phyloP scores from a whole-genome alignment of 2,113 vertebrate genomes.

The Cephalopterus ornatus region DNA sequence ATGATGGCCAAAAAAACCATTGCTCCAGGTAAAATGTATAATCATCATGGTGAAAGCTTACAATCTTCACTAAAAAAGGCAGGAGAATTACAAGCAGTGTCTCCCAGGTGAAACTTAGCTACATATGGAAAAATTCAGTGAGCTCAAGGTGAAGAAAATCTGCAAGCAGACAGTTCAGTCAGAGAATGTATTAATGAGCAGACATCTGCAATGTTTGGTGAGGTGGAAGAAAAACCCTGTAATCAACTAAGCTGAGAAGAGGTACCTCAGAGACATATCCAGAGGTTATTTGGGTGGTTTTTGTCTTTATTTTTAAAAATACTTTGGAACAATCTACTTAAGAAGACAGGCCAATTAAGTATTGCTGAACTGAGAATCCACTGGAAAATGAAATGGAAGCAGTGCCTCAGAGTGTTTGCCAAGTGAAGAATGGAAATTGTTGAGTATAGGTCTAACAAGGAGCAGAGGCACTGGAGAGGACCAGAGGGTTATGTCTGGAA shows the following conservation, averaged over 20 bases:
- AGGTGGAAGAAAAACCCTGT: neutral
- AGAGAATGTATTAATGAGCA: neutral
- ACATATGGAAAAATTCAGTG: neutral
- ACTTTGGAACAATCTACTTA: neutral
- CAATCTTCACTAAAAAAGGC: neutral
- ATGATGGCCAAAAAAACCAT: neutral
- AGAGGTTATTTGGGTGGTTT: neutral
- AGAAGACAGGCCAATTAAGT: neutral
- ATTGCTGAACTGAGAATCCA: neutral
- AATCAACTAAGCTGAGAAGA: neutral
- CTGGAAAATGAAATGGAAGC: conserved; percentile 16
- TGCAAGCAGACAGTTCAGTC: neutral
- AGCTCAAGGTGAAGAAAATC: neutral
- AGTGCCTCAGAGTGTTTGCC: neutral
- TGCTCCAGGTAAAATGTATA: neutral
- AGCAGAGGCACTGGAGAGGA: neutral
- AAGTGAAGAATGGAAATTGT: conserved; percentile 12
- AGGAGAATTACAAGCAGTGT: neutral
- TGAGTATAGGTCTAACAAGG: neutral
- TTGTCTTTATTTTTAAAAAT: neutral
- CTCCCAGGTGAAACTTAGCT: neutral
- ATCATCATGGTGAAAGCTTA: neutral
- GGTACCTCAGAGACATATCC: neutral
- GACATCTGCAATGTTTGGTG: neutral
- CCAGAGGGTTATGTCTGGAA: conserved; percentile 1